Evolutionary conservation across 2,113 vertebrate genomes (phyloP), one percentile per base, ranked within the genome.

Genomic region (Marmota monax): DNA sequence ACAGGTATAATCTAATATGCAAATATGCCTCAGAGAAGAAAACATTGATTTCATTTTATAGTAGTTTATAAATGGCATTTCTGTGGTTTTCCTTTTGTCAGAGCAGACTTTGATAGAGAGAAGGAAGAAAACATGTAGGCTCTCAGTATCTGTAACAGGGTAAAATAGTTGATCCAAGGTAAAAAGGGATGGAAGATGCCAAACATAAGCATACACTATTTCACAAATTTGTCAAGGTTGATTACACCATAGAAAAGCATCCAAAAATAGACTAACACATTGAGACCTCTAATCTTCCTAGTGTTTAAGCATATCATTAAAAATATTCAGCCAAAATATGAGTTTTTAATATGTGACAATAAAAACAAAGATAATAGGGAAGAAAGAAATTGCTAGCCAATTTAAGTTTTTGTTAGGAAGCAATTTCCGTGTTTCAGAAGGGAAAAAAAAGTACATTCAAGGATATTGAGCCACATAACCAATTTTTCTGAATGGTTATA

Each of bases 1-100:
- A 72, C 25, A 65, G 17, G 92, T 37, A 29, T 5, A 88, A 76
- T 61, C 5, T 56, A 73, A 85, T 25, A 65, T 29, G 11, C 34
- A 95, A 88, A 84, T 90, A 77, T 92, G 8, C 4, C 85, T 91
- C 27, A 94, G 13, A 92, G 48, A 84, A 84, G 25, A 95, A 88
- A 94, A 94, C 0, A 73, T 16, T 84, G 14, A 84, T 84, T 88
- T 34, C 74, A 78, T 91, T 94, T 70, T 73, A 65, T 13, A 61
- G 13, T 79, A 85, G 11, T 12, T 84, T 86, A 87, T 69, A 73
- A 89, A 70, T 84, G 22, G 45, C 4, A 87, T 76, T 72, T 48
- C 45, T 11, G 2, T 72, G 32, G 14, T 4, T 87, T 61, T 32
- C 0, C 7, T 23, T 73, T 32, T 77, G 25, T 8, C 23, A 80